phyloP scores from a whole-genome alignment of 2,888 invertebrate species.

The Ceramica pisi region DNA sequence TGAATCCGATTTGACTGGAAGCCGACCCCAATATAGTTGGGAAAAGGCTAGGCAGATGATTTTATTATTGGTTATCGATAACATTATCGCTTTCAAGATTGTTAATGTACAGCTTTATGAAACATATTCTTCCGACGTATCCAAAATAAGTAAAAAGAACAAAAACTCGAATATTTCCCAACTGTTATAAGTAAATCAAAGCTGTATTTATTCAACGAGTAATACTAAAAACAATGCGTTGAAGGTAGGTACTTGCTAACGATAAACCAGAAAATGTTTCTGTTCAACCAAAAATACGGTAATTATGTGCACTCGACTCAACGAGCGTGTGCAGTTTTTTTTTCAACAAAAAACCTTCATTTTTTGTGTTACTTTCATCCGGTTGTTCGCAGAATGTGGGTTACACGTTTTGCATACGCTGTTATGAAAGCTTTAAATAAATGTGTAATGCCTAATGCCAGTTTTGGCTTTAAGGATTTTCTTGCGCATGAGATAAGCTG shows the following conservation, averaged over 20 bases:
- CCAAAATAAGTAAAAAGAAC: not conserved
- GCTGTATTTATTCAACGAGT: constrained; percentile 39
- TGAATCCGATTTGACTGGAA: too few relatives aligned
- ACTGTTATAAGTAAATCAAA: constrained; percentile 25
- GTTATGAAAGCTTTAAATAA: constrained; percentile 52
- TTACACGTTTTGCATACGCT: constrained; percentile 60
- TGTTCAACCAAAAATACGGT: constrained; percentile 55
- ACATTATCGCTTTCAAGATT: too few relatives aligned
- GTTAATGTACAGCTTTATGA: too few relatives aligned
- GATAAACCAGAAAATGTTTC: constrained; percentile 49
- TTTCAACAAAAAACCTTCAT: constrained; percentile 45
- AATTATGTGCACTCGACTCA: constrained; percentile 66
- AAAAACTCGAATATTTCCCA: not conserved
- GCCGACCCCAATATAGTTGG: too few relatives aligned
- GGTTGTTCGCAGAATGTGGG: constrained; percentile 58
- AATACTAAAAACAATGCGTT: constrained; percentile 26
- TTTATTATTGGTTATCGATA: too few relatives aligned
- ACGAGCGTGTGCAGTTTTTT: constrained; percentile 51
- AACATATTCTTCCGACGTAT: too few relatives aligned
- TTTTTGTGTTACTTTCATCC: constrained; percentile 50
- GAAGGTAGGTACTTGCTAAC: constrained; percentile 26
- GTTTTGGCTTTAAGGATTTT: constrained; percentile 29
- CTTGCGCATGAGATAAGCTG: constrained; percentile 4
- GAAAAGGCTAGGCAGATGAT: too few relatives aligned
- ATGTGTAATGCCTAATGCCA: constrained; percentile 20